A percentile compares a stretch with the other conserved stretches of the same genome.
Conservation (phyloP, 1,140 invertebrate species). For the Octopus bimaculoides region DNA sequence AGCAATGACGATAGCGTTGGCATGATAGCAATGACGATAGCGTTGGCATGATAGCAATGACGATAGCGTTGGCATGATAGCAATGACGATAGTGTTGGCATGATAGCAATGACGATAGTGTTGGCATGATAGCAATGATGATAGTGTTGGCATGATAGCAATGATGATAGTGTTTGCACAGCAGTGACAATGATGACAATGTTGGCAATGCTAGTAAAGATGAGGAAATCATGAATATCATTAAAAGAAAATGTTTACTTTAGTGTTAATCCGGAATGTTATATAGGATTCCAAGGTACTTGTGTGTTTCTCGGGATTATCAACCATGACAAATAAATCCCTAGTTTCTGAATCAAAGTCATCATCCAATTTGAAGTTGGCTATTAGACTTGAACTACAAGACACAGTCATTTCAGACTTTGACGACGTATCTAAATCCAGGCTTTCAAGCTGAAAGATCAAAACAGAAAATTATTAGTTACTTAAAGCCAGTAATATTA, state of each 20-base stretch:
- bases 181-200: too few species aligned
- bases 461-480: conserved; percentile 1
- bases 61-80: too few species aligned
- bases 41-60: too few species aligned
- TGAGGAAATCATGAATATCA: too few species aligned
- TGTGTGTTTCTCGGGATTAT: conserved; percentile 76
- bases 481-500: background rate
- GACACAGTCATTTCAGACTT: conserved; percentile 48
- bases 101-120: too few species aligned
- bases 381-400: conserved; percentile 50
- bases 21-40: too few species aligned
- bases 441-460: conserved; percentile 45
- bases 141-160: too few species aligned
- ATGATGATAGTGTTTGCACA: too few species aligned
- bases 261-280: conserved; percentile 70
- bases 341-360: conserved; percentile 45
- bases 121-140: too few species aligned
- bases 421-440: conserved; percentile 49
- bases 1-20: too few species aligned
- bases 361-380: conserved; percentile 50
- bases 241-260: conserved; percentile 53
- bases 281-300: conserved; percentile 75
- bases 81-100: too few species aligned
- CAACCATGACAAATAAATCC: conserved; percentile 70
- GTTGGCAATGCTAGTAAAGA: too few species aligned